Evolutionary conservation across 2,797 vertebrate species (phyloP).

Genomic region (Darevskia nairensis): DNA sequence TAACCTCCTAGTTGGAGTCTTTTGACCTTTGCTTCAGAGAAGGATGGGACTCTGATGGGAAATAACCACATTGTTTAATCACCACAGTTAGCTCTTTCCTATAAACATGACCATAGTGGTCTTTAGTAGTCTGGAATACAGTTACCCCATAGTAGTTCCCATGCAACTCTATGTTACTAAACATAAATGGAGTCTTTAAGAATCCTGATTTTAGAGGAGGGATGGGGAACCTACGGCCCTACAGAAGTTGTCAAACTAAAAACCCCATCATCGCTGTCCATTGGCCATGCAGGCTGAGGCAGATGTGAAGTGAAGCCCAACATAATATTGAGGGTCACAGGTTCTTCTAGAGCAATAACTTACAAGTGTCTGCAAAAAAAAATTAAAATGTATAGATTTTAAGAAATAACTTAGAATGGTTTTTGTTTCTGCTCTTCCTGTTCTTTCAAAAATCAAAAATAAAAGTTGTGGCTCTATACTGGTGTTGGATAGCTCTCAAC

Average conservation of each 20-base stretch:
- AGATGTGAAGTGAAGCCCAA: no score
- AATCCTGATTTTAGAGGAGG: background rate
- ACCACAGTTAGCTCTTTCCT: background rate
- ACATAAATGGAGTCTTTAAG: background rate
- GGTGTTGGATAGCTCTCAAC: slow-evolving; percentile 23
- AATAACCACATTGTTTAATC: background rate
- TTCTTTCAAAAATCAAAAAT: slow-evolving; percentile 31
- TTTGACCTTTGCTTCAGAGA: slow-evolving; percentile 6
- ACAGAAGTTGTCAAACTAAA: no score
- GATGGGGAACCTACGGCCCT: no score
- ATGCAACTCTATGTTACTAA: background rate
- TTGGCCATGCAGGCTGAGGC: no score
- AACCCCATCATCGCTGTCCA: no score
- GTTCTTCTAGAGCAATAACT: no score
- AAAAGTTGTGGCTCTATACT: slow-evolving; percentile 13
- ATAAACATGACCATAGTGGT: background rate
- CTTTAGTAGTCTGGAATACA: background rate
- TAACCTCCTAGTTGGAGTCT: background rate
- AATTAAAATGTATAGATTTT: background rate
- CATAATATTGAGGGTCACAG: no score
- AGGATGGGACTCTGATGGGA: background rate
- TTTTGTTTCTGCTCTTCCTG: background rate
- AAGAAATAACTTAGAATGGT: slow-evolving; percentile 3
- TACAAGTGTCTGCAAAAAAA: background rate
- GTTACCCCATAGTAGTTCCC: background rate